phyloP scores from a whole-genome alignment of 2,888 invertebrate genomes.

The Cryptocephalus moraei region DNA sequence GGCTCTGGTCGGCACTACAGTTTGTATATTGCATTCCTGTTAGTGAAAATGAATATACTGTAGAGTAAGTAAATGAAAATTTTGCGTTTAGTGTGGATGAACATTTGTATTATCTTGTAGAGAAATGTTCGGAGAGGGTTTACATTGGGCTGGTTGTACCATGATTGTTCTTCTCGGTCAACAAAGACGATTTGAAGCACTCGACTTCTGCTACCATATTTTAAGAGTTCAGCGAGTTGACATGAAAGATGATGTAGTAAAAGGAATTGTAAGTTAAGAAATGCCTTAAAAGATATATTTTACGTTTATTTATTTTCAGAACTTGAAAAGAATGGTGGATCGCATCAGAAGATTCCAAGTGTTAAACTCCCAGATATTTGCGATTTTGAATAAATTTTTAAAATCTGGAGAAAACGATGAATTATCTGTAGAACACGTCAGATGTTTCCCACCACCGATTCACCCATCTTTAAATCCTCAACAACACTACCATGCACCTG shows the following conservation, averaged over 20 bases:
- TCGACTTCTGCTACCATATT: slow-evolving; percentile 98
- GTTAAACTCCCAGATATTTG: slow-evolving; percentile 95
- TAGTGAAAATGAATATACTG: slow-evolving; percentile 90
- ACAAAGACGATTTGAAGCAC: slow-evolving; percentile 89
- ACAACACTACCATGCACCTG: slow-evolving; percentile 48
- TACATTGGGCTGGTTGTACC: slow-evolving; percentile 98
- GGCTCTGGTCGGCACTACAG: slow-evolving; percentile 93
- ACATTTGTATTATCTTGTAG: slow-evolving; percentile 36
- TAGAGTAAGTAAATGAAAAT: slow-evolving; percentile 61
- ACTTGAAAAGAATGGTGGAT: slow-evolving; percentile 93
- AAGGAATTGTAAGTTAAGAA: slow-evolving; percentile 75
- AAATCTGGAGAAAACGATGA: slow-evolving; percentile 73
- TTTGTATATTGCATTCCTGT: slow-evolving; percentile 97
- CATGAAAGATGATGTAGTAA: slow-evolving; percentile 88
- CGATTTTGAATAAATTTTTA: slow-evolving; percentile 87
- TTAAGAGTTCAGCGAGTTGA: slow-evolving; percentile 91
- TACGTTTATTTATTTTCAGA: slow-evolving; percentile 43
- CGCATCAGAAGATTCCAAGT: slow-evolving; percentile 96
- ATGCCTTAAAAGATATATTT: neutral
- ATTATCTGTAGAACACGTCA: slow-evolving; percentile 89
- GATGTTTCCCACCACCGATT: slow-evolving; percentile 93
- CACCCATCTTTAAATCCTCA: slow-evolving; percentile 56
- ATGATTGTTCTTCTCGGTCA: slow-evolving; percentile 93
- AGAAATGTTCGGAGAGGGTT: slow-evolving; percentile 94
- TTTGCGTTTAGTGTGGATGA: neutral